phyloP scores from a whole-genome alignment of 2,113 vertebrate species.

The Pygoscelis adeliae region DNA sequence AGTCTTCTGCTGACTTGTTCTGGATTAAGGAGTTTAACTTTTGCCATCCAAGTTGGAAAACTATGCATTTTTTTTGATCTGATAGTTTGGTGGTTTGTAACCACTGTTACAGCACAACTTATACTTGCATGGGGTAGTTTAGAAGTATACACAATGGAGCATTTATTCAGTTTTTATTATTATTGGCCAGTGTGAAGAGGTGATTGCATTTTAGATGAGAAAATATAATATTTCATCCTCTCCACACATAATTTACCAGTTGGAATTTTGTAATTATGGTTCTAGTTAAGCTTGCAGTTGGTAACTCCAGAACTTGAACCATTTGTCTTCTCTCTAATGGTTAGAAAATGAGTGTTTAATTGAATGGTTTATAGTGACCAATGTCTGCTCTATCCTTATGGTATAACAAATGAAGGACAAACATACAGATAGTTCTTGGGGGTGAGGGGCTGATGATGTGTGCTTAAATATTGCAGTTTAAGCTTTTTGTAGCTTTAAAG shows the following conservation, averaged over 20 bases:
- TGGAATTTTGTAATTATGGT: slow-evolving; percentile 41
- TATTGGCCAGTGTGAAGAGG: slow-evolving; percentile 7
- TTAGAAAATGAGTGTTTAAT: slow-evolving; percentile 25
- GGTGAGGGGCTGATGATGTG: not conserved
- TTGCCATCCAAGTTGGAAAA: not conserved
- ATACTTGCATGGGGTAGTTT: not conserved
- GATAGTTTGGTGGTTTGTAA: not conserved
- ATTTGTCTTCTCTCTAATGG: not conserved
- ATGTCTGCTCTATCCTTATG: not conserved
- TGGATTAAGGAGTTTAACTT: not conserved
- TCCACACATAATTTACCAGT: slow-evolving; percentile 5
- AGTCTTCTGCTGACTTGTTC: not conserved
- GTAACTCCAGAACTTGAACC: slow-evolving; percentile 7
- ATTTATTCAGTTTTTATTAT: slow-evolving; percentile 31
- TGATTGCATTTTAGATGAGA: slow-evolving; percentile 22
- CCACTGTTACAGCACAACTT: not conserved
- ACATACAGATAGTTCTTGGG: not conserved
- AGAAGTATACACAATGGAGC: not conserved
- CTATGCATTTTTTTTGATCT: not conserved
- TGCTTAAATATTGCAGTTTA: not conserved
- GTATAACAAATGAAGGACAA: not conserved
- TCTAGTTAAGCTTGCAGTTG: slow-evolving; percentile 29
- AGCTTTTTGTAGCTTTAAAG: not conserved
- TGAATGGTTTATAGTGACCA: not conserved
- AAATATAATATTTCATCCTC: not conserved